phyloP scores from a whole-genome alignment of 1,140 invertebrate species.

The Calosoma granatense region DNA sequence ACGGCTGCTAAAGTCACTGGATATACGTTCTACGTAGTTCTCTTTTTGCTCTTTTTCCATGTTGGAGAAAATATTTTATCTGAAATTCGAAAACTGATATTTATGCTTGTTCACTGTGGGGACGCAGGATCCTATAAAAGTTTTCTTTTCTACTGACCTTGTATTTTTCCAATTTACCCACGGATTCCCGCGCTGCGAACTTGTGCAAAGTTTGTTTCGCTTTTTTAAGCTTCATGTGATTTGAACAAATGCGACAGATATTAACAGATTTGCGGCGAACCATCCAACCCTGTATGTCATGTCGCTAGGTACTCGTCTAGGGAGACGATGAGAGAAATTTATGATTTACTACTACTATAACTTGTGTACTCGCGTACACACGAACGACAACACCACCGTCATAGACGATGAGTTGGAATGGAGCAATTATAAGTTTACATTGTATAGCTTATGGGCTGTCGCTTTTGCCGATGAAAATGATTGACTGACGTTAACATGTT shows the following conservation, averaged over 20 bases:
- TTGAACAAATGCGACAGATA: slow-evolving; percentile 8
- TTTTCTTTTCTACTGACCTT: background rate
- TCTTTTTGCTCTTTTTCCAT: background rate
- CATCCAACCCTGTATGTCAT: too few species aligned
- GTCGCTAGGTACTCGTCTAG: too few species aligned
- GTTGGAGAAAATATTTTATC: background rate
- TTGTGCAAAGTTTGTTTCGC: slow-evolving; percentile 3
- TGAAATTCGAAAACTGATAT: slow-evolving; percentile 9
- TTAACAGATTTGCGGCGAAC: slow-evolving; percentile 3
- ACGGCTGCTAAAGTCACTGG: background rate
- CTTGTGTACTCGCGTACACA: too few species aligned
- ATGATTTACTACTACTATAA: too few species aligned
- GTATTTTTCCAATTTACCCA: slow-evolving; percentile 1
- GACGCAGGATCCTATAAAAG: background rate
- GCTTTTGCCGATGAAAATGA: too few species aligned
- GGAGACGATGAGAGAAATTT: too few species aligned
- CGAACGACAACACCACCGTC: too few species aligned
- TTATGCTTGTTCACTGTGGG: background rate
- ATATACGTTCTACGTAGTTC: background rate
- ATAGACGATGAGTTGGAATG: too few species aligned
- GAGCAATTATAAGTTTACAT: too few species aligned
- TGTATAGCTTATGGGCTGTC: too few species aligned
- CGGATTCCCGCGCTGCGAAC: background rate
- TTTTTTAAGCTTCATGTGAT: slow-evolving; percentile 1
- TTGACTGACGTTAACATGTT: too few species aligned